A percentile compares a stretch with the other conserved stretches of the same genome.
These are phyloP conservation scores for Abrostola triplasia DNA, from an alignment of 2,888 invertebrate genomes.

Conservation along the genomic window DNA sequence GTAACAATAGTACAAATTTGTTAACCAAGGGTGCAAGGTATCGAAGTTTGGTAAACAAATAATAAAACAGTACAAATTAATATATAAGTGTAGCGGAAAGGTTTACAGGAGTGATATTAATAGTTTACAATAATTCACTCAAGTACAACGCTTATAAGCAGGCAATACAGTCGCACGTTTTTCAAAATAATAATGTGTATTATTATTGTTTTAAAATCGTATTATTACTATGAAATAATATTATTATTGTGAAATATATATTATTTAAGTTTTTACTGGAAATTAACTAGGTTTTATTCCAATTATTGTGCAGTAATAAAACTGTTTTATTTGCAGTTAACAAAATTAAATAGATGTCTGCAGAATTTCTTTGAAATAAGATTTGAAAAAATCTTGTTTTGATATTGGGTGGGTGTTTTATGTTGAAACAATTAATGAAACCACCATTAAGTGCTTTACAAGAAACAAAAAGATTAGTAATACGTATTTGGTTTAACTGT, in stretches of 20 bases:
- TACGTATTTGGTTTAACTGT: constrained; percentile 21
- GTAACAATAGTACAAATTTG: constrained; percentile 79
- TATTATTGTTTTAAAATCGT: constrained; percentile 42
- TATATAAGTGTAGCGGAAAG: constrained; percentile 78
- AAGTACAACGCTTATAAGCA: constrained; percentile 79
- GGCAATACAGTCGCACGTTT: constrained; percentile 80
- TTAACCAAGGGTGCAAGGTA: constrained; percentile 74
- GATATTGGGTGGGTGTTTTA: not conserved
- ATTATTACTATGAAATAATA: constrained; percentile 34
- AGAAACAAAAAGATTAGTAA: constrained; percentile 17
- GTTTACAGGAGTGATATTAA: constrained; percentile 69
- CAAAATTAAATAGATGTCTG: constrained; percentile 1
- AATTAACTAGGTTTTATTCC: not conserved
- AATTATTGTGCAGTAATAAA: not conserved
- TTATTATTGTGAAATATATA: constrained; percentile 52
- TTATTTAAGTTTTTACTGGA: not conserved
- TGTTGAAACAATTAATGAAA: not conserved
- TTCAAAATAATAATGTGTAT: constrained; percentile 41
- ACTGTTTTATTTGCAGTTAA: constrained; percentile 1
- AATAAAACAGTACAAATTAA: constrained; percentile 85
- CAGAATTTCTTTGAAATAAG: not conserved
- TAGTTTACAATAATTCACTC: constrained; percentile 74
- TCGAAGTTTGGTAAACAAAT: constrained; percentile 80
- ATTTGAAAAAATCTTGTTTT: not conserved
- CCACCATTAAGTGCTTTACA: constrained; percentile 43